These are phyloP conservation scores for Neodiprion fabricii DNA, from an alignment of 1,140 invertebrate species.

Conservation along the genomic window DNA sequence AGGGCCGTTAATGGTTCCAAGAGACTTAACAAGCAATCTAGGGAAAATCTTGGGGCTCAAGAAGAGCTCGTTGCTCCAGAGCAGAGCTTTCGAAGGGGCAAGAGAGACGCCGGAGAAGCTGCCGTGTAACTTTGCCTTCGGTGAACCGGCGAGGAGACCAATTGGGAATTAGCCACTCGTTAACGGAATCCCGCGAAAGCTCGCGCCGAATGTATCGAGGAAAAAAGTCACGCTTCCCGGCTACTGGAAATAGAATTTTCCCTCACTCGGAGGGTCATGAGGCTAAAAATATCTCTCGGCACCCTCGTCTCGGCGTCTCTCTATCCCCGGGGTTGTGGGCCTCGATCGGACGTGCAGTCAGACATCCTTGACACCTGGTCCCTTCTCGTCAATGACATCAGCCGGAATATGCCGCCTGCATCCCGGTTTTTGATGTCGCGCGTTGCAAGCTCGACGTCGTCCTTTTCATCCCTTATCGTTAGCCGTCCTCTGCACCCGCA, in stretches of 20 bases:
- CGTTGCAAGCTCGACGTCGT: no score
- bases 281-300: not conserved
- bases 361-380: conserved; percentile 4
- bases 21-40: conserved; percentile 7
- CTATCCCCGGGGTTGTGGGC: not conserved
- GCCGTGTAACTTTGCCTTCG: not conserved
- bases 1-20: not conserved
- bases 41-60: conserved; percentile 7
- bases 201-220: no score
- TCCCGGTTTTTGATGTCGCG: no score
- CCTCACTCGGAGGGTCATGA: not conserved
- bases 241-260: no score
- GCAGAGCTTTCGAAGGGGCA: no score
- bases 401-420: no score
- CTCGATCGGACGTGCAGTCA: not conserved
- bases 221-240: no score
- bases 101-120: no score
- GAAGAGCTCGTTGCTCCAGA: not conserved
- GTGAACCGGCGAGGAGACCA: not conserved
- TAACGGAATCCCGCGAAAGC: not conserved
- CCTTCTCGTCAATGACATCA: not conserved
- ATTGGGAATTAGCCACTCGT: conserved; percentile 7
- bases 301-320: not conserved
- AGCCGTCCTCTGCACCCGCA: no score
- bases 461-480: no score